Conservation (phyloP, 2,888 invertebrate species). For the Drosophila dives region DNA sequence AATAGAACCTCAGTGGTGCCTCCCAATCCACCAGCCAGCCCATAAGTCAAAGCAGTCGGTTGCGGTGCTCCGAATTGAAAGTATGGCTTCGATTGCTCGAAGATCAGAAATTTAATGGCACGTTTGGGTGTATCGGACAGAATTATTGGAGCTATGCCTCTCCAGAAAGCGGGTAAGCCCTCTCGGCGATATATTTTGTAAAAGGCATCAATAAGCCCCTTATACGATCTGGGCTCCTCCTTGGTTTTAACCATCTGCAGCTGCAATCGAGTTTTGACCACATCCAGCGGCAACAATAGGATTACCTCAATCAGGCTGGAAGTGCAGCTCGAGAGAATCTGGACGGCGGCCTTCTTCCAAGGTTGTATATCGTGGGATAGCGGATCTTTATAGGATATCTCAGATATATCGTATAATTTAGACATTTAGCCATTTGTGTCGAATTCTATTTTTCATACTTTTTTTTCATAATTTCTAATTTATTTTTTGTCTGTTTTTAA, state of each 20-base stretch:
- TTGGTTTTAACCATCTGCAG: slow-evolving; percentile 17
- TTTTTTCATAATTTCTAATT: background rate
- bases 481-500: background rate
- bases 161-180: slow-evolving; percentile 41
- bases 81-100: slow-evolving; percentile 19
- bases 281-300: slow-evolving; percentile 49
- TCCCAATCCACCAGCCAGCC: slow-evolving; percentile 32
- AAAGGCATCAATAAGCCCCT: slow-evolving; percentile 38
- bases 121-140: slow-evolving; percentile 47
- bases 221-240: slow-evolving; percentile 9
- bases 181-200: slow-evolving; percentile 41
- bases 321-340: slow-evolving; percentile 23
- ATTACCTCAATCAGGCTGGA: slow-evolving; percentile 47
- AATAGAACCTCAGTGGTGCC: slow-evolving; percentile 37
- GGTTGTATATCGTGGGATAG: background rate
- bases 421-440: slow-evolving; percentile 22
- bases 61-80: slow-evolving; percentile 23
- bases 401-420: background rate
- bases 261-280: slow-evolving; percentile 62
- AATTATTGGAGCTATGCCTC: slow-evolving; percentile 48
- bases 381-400: background rate
- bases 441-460: background rate
- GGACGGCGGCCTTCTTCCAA: background rate
- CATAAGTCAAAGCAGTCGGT: slow-evolving; percentile 17
- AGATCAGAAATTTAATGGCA: slow-evolving; percentile 49